Conservation (phyloP, 1,140 invertebrate genomes). For the Penaeus indicus region DNA sequence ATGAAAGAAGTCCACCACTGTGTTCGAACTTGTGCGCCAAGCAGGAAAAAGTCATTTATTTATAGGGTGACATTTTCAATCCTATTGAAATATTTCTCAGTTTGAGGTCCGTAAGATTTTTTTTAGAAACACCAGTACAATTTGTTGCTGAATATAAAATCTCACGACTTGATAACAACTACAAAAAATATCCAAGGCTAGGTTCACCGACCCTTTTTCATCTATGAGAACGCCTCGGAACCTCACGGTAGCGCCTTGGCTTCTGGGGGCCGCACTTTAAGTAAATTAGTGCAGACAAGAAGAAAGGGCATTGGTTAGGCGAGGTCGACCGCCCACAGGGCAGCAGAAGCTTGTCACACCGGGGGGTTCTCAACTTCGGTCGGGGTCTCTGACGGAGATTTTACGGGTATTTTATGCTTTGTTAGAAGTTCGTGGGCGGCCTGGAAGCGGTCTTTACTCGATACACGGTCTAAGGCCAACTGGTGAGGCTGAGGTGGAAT, state of each 20-base stretch:
- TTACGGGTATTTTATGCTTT: conserved; percentile 59
- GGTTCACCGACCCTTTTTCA: too few relatives aligned
- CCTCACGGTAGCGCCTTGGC: conserved; percentile 55
- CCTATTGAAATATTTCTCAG: too few relatives aligned
- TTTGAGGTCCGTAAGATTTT: too few relatives aligned
- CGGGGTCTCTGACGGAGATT: conserved; percentile 47
- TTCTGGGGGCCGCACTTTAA: conserved; percentile 59
- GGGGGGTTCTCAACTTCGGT: conserved; percentile 54
- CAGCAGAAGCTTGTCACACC: conserved; percentile 1
- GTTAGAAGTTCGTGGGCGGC: conserved; percentile 48
- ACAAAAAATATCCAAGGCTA: too few relatives aligned
- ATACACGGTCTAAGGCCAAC: too few relatives aligned
- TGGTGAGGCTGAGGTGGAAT: background rate
- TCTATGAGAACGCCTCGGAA: background rate
- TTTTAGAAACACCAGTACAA: too few relatives aligned
- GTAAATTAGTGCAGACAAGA: conserved; percentile 62
- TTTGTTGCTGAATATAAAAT: too few relatives aligned
- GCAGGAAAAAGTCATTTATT: conserved; percentile 2
- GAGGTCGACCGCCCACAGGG: conserved; percentile 51
- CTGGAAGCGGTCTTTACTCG: background rate
- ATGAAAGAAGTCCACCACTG: conserved; percentile 48
- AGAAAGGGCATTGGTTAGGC: conserved; percentile 54
- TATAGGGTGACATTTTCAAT: background rate
- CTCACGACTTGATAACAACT: too few relatives aligned
- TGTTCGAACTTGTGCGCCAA: conserved; percentile 17